Evolutionary conservation across 2,797 vertebrate genomes (phyloP), one percentile per base, ranked within the genome.

Genomic region (Oreonectes daqikongensis): DNA sequence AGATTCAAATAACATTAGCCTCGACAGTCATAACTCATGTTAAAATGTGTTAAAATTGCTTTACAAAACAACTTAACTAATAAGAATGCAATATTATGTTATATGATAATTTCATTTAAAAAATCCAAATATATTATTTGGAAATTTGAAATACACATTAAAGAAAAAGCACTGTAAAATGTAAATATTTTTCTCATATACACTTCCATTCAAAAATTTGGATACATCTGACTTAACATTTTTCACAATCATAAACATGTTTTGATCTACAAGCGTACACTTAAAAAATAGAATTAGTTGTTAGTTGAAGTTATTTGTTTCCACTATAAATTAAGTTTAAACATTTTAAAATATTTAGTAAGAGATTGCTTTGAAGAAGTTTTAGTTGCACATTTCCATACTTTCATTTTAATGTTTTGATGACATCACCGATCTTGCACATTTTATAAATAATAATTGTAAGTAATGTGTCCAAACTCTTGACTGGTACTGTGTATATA

Each of bases 1-100:
- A 28, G 26, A 46, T 46, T 46, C 32, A 60, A 40, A 48, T 48
- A 24, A 61, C 70, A 57, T 32, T 24, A 64, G 44, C 40, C 20
- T 40, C 2, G 11, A 14, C 2, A 40, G 2, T 48, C 32, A 8
- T 35, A 7, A 35, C 8, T 35, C 11, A 59, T 6, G 2, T 18
- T 17, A 60, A 17, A 17, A 59, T 59, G 57, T 32, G 26, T 60
- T 57, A 57, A 28, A 20, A 6, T 20, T 8, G 18, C 52, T 22
- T 57, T 8, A 28, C 5, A 28, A 57, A 57, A 57, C 53, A 26
- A 26, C 20, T 57, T 15, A 26, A 26, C 24, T 28, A 57, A 6
- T 12, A 28, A 57, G 2, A 57, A 28, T 28, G 5, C 12, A 57
- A 57, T 17, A 57, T 17, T 57, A 57, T 55, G 52, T 55, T 26